Evolutionary conservation across 2,888 invertebrate species (phyloP), one percentile per base, ranked within the genome.

Genomic region (Julus scandinavius): DNA sequence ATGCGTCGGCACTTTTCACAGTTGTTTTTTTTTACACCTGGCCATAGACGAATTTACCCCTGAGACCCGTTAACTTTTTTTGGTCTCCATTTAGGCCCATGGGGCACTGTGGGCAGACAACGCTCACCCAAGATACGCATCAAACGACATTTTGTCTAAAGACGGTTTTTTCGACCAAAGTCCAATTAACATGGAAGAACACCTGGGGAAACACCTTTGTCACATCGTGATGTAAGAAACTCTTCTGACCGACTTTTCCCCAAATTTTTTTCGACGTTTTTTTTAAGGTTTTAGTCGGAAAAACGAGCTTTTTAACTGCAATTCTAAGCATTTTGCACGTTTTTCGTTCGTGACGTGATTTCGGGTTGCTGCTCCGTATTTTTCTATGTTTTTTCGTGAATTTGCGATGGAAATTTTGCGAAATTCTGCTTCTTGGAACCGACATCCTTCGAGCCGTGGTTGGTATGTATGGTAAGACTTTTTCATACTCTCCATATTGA

Each of bases 61-160:
- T 72, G 72, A 72, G 72, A 72, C 72, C 72, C 72, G 72, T 72
- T 72, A 72, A 72, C 72, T 72, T 72, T 72, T 72, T 72, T 72
- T 72, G 72, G 72, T 29, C 72, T n/a, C 4, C 72, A 72, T 72
- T 72, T 72, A 72, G 72, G 72, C 72, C 72, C 72, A 72, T 72
- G 72, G 72, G 72, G 72, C 72, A 72, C 72, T 63, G 29, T 17
- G 72, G 72, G 72, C 29, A 72, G 72, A 72, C 72, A 72, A 72
- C 72, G 72, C 72, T 72, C 72, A 72, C 29, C 72, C 72, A 29
- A 72, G 72, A 72, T 72, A 72, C 72, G 72, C 72, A 72, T 72
- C 72, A 29, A 72, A 72, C 72, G 72, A 72, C 72, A 72, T 72
- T 72, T 72, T 72, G 72, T 72, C 72, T 72, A 72, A 29, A 9